Evolutionary conservation across 2,113 vertebrate genomes (phyloP).

Genomic region (Caracal caracal): DNA sequence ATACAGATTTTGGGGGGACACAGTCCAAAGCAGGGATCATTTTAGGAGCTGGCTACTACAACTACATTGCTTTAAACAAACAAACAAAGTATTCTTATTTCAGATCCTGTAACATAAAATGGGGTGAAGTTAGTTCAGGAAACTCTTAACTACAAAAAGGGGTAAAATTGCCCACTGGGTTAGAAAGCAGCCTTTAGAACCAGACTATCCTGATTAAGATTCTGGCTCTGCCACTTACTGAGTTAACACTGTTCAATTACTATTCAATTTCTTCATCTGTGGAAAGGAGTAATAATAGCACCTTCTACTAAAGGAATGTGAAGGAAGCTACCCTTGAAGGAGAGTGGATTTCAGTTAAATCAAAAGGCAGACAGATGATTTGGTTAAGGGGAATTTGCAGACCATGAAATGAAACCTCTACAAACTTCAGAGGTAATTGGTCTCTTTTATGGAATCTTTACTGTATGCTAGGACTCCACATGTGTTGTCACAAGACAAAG

Average conservation of each 20-base stretch:
- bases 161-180: not conserved
- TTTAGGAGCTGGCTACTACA: not conserved
- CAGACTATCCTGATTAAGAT: not conserved
- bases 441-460: not conserved
- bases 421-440: not conserved
- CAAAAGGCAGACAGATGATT: not conserved
- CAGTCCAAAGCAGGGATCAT: not conserved
- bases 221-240: not conserved
- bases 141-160: not conserved
- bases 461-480: not conserved
- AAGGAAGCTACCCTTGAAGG: not conserved
- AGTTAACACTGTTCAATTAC: not conserved
- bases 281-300: not conserved
- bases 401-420: not conserved
- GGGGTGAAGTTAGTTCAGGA: not conserved
- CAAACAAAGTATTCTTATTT: not conserved
- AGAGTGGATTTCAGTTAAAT: not conserved
- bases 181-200: not conserved
- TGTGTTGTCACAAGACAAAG: not conserved
- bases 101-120: not conserved
- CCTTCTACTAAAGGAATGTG: not conserved
- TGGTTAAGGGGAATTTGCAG: not conserved
- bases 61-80: not conserved
- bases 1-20: not conserved
- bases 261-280: not conserved